Evolutionary conservation across 2,113 vertebrate genomes (phyloP), one percentile per base, ranked within the genome.

Genomic region (Thinocorus orbignyianus): DNA sequence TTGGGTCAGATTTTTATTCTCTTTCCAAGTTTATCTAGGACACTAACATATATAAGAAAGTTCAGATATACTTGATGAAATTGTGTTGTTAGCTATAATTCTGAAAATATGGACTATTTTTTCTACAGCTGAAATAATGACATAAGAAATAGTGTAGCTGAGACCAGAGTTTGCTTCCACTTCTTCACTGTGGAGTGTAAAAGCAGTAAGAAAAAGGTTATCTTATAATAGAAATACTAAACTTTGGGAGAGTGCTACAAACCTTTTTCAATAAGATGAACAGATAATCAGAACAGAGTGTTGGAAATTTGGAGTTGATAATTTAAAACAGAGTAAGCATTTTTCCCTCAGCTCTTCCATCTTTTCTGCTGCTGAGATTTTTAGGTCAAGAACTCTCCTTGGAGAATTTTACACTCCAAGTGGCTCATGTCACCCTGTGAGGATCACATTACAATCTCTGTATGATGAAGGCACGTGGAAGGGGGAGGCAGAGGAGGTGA

Each of bases 381-480:
- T 92, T 86, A 94, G 88, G 74, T 93, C 68, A 82, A 15, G 61
- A 88, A 64, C 16, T 92, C 48, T 54, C 87, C 55, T 71, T 86
- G 68, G 79, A 95, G 90, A 92, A 90, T 93, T 91, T 88, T 88
- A 54, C n/a, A 73, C 66, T 91, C 54, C 37, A 66, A 65, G 91
- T 41, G 30, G 44, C n/a, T 90, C 62, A 42, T 49, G 22, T 39
- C 13, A 13, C 54, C 61, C 54, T 70, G 22, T 41, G 79, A 72
- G 83, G 31, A 65, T 64, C 22, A 9, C n/a, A 26, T 79, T 85
- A 73, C 62, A 49, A 44, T 44, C 22, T 87, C 57, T 68, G 8
- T 41, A 37, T 25, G 71, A 86, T 78, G 64, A 92, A 90, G 31
- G 46, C 0, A 0, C 1, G 1, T 24, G n/a, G 70, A 81, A 91